These are phyloP conservation scores for Lochmaea crataegi DNA, from an alignment of 2,888 invertebrate species.

Conservation along the genomic window DNA sequence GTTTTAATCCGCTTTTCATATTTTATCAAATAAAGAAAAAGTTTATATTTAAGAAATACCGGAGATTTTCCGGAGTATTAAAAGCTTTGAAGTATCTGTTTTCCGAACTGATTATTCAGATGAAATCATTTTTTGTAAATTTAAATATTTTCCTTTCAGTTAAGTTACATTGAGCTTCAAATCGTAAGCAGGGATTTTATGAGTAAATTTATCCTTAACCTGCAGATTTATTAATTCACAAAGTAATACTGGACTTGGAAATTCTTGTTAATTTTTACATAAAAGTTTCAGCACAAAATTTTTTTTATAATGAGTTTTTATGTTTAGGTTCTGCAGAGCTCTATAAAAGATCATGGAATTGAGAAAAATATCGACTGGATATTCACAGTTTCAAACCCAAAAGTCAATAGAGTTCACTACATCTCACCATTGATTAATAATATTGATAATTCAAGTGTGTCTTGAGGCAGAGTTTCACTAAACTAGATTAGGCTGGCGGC, in stretches of 20 bases:
- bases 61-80: not conserved
- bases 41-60: conserved; percentile 11
- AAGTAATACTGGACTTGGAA: not conserved
- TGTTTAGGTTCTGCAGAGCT: too few species aligned
- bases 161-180: not conserved
- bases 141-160: not conserved
- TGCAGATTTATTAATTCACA: not conserved
- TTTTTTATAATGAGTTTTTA: too few species aligned
- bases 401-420: too few species aligned
- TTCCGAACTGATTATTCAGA: conserved; percentile 19
- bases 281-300: not conserved
- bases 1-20: conserved; percentile 14
- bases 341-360: too few species aligned
- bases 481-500: too few species aligned
- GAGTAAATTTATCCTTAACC: not conserved
- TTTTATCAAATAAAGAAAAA: not conserved
- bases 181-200: not conserved
- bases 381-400: too few species aligned
- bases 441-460: too few species aligned
- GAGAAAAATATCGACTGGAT: too few species aligned
- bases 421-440: too few species aligned
- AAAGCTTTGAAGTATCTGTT: conserved; percentile 15
- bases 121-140: not conserved
- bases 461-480: too few species aligned
- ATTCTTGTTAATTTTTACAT: not conserved